phyloP scores from a whole-genome alignment of 2,888 invertebrate genomes.

The Ophion ellenae region DNA sequence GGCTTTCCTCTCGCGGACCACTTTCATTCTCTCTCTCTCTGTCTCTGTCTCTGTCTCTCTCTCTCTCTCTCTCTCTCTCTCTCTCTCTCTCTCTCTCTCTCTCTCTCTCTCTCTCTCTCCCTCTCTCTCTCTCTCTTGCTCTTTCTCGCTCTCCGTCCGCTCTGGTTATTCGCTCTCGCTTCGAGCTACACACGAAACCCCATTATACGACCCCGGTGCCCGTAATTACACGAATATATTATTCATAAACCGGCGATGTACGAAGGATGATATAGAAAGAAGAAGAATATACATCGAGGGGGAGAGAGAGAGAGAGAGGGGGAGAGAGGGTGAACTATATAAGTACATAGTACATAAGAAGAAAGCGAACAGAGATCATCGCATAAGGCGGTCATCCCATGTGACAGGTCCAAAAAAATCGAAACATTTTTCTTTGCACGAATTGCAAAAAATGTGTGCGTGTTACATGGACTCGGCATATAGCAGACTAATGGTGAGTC shows the following conservation, averaged over 20 bases:
- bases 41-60: not conserved
- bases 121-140: too few relatives aligned
- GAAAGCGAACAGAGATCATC: constrained; percentile 1
- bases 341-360: not conserved
- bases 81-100: not conserved
- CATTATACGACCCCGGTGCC: constrained; percentile 56
- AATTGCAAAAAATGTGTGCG: not conserved
- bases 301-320: not conserved
- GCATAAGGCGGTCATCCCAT: too few relatives aligned
- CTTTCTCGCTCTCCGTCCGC: constrained; percentile 10
- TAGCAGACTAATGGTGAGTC: too few relatives aligned
- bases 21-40: not conserved
- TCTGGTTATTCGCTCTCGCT: constrained; percentile 42
- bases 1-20: constrained; percentile 9
- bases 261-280: constrained; percentile 55
- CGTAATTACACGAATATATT: constrained; percentile 63
- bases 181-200: constrained; percentile 47
- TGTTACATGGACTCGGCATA: too few relatives aligned
- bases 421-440: too few relatives aligned
- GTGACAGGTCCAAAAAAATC: too few relatives aligned
- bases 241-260: constrained; percentile 58
- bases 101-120: constrained; percentile 17
- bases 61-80: constrained; percentile 14
- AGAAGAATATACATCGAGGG: constrained; percentile 13
- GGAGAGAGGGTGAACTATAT: not conserved